These are phyloP conservation scores for Phyllostomus discolor DNA, from an alignment of 2,113 vertebrate genomes.

Conservation along the genomic window DNA sequence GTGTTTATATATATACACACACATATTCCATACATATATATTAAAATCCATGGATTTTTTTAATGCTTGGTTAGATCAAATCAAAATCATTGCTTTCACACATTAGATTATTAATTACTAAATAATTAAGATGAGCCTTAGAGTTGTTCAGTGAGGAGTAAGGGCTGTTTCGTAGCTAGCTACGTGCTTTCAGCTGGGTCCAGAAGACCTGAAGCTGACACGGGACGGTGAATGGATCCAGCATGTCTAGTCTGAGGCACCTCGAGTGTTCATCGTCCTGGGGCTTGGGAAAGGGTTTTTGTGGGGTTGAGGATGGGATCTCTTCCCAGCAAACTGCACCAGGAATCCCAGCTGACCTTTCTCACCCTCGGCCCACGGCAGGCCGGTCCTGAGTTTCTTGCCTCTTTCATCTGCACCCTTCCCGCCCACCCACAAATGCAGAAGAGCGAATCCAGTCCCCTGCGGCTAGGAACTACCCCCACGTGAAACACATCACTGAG, in stretches of 20 bases:
- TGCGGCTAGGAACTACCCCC: not conserved
- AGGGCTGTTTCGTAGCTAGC: not conserved
- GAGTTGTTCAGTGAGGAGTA: not conserved
- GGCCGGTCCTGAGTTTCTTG: not conserved
- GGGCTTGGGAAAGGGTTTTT: not conserved
- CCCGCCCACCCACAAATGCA: not conserved
- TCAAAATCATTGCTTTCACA: not conserved
- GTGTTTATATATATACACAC: not conserved
- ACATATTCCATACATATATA: not conserved
- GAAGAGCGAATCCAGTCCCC: not conserved
- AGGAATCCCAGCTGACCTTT: not conserved
- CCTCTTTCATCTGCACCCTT: not conserved
- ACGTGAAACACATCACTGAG: not conserved
- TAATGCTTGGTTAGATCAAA: not conserved
- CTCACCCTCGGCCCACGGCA: not conserved
- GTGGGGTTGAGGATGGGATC: not conserved
- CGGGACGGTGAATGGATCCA: not conserved
- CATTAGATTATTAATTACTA: not conserved
- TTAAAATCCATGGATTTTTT: not conserved
- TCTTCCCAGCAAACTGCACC: not conserved
- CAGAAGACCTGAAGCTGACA: not conserved
- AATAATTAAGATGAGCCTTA: not conserved
- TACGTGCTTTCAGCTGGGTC: not conserved
- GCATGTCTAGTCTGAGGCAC: not conserved
- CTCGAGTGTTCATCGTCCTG: not conserved